Conservation (phyloP, 2,797 vertebrate species). For the Platalea minor region DNA sequence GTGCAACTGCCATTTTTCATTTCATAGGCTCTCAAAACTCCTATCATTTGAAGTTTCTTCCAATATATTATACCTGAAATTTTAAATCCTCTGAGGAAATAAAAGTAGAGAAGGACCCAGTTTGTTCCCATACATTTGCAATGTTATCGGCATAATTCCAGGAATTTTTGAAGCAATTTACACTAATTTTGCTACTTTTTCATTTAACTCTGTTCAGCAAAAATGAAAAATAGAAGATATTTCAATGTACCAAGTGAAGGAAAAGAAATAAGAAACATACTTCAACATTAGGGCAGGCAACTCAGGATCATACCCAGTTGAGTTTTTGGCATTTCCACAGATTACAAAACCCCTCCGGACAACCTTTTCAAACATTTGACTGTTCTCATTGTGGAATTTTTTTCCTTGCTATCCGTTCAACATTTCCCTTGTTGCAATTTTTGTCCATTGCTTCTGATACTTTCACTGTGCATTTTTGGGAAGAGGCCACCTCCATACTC, state of each 20-base stretch:
- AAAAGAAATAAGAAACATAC: not conserved
- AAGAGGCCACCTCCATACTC: not conserved
- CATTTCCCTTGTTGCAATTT: not conserved
- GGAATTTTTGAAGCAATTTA: not conserved
- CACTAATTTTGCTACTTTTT: not conserved
- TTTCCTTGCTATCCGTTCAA: not conserved
- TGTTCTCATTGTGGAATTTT: not conserved
- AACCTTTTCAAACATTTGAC: not conserved
- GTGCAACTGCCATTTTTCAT: not conserved
- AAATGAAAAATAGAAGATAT: not conserved
- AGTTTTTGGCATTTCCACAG: not conserved
- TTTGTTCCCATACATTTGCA: not conserved
- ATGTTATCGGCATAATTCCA: not conserved
- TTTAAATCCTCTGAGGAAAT: not conserved
- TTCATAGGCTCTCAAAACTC: not conserved
- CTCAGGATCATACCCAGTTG: not conserved
- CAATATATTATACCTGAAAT: not conserved
- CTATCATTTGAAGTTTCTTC: not conserved
- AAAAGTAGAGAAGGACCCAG: not conserved
- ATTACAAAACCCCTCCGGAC: not conserved
- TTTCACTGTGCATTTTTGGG: not conserved
- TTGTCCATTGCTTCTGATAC: not conserved
- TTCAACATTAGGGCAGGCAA: not conserved
- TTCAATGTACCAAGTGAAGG: not conserved
- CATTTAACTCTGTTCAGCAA: not conserved